Base-by-base conservation (phyloP, 2,797 vertebrate species). In the Erithacus rubecula region DNA sequence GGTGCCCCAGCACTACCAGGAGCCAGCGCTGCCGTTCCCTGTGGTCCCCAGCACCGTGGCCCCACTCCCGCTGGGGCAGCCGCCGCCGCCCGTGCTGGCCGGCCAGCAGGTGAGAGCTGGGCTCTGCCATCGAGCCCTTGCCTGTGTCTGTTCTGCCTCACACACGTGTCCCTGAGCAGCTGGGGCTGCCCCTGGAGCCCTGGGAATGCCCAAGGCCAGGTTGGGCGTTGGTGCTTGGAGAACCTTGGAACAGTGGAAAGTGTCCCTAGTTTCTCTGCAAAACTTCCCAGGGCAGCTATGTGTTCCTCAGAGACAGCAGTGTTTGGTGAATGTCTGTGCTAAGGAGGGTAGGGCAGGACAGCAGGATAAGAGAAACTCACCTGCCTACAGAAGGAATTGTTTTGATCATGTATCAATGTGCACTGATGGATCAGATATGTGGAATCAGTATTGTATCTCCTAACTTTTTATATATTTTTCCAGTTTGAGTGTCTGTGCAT, bases 31-130 rank as follows among this genome's bases (percentile, higher is more conserved):
- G 95, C 96, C 94, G 1, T 98, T 98, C 47, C 74, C 98, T 0
- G 74, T 97, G 1, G 86, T 98, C 82, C 95, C 97, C 53, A 98
- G 95, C 39, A 94, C 98, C 3, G 93, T 97, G 23, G 44, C 98
- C 53, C 90, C 96, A 6, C 86, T 97, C 30, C 98, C 97, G 2
- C 96, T 97, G 64, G 98, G 90, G 55, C 97, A 87, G 76, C 74
- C 89, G 0, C 94, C 97, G 20, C 91, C 97, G 19, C 91, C 97
- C 0, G 94, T 95, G 52, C 95, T 98, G 69, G 36, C 96, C 1
- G 29, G 96, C 81, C 98, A 98, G 87, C 98, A 98, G 98, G 98
- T 98, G 59, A 97, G 96, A 44, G 34, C 21, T n/a, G 26, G 14
- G 59, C 60, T 16, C 69, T 65, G 32, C 69, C 56, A 0, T 3